Percentiles rank a stretch among this genome's conserved stretches.
Conservation (phyloP, 2,888 invertebrate species). For the Margaritifera margaritifera region DNA sequence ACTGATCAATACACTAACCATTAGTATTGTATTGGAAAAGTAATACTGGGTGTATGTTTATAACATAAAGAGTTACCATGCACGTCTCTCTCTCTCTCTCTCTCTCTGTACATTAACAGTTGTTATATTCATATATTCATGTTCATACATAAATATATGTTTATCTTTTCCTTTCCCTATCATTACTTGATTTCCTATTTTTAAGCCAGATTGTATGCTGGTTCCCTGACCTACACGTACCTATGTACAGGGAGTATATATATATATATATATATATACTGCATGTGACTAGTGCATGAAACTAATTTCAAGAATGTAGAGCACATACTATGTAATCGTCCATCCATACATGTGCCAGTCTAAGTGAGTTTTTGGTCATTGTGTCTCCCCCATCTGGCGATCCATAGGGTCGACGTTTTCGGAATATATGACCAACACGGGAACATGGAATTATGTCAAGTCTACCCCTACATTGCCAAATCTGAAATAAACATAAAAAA, state of each 20-base stretch:
- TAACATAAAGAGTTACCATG: no score
- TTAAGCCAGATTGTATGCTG: no score
- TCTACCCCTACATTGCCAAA: slow-evolving; percentile 97
- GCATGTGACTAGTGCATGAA: neutral
- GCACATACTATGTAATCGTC: slow-evolving; percentile 86
- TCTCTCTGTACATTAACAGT: no score
- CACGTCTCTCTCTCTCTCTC: no score
- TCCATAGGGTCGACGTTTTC: slow-evolving; percentile 93
- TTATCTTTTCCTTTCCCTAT: no score
- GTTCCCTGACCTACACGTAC: no score
- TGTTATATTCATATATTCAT: no score
- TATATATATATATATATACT: neutral
- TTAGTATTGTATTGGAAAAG: no score
- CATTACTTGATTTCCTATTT: no score
- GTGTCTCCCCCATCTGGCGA: slow-evolving; percentile 87
- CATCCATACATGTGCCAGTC: slow-evolving; percentile 97
- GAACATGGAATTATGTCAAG: slow-evolving; percentile 95
- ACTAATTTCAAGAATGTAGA: neutral
- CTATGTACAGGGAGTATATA: neutral
- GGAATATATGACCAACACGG: slow-evolving; percentile 95
- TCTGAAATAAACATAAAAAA: slow-evolving; percentile 74
- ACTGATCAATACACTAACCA: no score
- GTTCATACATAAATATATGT: no score
- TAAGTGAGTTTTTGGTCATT: slow-evolving; percentile 91
- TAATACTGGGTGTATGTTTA: no score